Evolutionary conservation across 2,797 vertebrate genomes (phyloP), one percentile per base, ranked within the genome.

Genomic region (Gouania willdenowi): DNA sequence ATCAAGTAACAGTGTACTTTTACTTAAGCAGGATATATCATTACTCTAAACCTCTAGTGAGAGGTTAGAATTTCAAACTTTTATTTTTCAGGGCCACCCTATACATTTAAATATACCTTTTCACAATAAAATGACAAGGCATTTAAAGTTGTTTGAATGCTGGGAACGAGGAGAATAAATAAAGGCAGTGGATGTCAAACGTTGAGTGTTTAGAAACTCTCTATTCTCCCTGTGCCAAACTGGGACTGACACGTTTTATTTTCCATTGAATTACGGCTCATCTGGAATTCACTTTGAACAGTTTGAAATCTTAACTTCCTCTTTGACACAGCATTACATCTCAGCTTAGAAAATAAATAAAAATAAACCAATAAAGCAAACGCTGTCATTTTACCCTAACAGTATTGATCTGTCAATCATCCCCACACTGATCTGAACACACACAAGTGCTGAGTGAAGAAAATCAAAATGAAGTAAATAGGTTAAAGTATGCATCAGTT

Each of bases 401-500:
- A 39, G 67, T 78, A 72, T 81, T 81, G 72, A 83, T 79, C 64
- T 77, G 73, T 78, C 80, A 72, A 75, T 86, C 77, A 61, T 18
- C 33, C 14, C 11, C 23, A 6, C 23, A 6, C 22, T 49, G 69
- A 77, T 81, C 75, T 80, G 44, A 77, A 49, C 64, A 51, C 14
- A 14, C 63, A 9, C 23, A 49, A 32, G 35, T 11, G n/a, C 51
- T 55, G 56, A 73, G 66, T 70, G 60, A 59, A 56, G 58, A 41
- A 62, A 63, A 81, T 82, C 66, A 68, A 76, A 82, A 71, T 77
- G 74, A 86, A 81, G 75, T 79, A 85, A 87, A 88, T 83, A 83
- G 82, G 82, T 77, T 87, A 77, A 87, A 85, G 74, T 80, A 75
- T 70, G 77, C 85, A 87, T 87, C 81, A 84, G 84, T 82, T 81